phyloP scores from a whole-genome alignment of 1,140 invertebrate genomes.

The Drosophila biarmipes region DNA sequence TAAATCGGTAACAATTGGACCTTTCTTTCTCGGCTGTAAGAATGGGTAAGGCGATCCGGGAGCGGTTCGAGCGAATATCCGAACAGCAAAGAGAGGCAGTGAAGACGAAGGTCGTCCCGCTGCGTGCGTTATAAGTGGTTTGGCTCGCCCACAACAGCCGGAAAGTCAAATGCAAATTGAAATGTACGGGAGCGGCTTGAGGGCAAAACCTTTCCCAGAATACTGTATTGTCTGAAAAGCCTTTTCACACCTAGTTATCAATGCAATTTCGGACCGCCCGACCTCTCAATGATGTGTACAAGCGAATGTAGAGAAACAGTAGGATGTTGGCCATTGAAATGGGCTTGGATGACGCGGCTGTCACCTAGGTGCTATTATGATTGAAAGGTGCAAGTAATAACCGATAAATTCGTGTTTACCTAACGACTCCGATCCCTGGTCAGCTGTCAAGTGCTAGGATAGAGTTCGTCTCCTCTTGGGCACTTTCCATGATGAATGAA shows the following conservation, averaged over 20 bases:
- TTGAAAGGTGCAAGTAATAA: conserved; percentile 83
- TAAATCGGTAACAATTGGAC: conserved; percentile 66
- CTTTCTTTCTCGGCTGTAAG: conserved; percentile 17
- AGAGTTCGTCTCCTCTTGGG: conserved; percentile 10
- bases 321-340: conserved; percentile 47
- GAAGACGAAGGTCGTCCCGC: conserved; percentile 14
- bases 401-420: conserved; percentile 83
- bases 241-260: conserved; percentile 76
- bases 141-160: conserved; percentile 45
- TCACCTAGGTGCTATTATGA: conserved; percentile 78
- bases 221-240: conserved; percentile 52
- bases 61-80: conserved; percentile 54
- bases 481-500: conserved; percentile 60
- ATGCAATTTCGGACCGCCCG: conserved; percentile 24
- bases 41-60: conserved; percentile 14
- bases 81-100: conserved; percentile 34
- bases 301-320: conserved; percentile 51
- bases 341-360: conserved; percentile 35
- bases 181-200: conserved; percentile 59
- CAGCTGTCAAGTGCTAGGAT: conserved; percentile 72
- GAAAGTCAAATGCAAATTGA: conserved; percentile 83
- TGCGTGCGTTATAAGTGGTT: conserved; percentile 65
- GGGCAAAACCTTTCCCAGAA: conserved; percentile 50
- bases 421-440: conserved; percentile 65
- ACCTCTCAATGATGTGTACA: conserved; percentile 47